Conservation (phyloP, 2,797 vertebrate species). For the Clamator glandarius region DNA sequence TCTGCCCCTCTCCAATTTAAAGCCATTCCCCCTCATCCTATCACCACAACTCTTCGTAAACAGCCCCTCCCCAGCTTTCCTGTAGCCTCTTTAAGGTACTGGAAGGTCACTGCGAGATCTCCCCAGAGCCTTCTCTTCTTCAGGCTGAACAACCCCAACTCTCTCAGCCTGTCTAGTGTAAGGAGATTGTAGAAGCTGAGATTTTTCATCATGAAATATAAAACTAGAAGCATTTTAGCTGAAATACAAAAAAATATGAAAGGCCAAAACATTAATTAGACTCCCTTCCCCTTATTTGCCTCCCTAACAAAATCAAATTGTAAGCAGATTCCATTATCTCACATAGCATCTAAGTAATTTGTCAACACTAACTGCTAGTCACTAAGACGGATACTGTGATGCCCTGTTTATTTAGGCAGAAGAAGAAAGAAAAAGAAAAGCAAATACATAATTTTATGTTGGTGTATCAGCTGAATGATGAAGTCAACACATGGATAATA, state of each 20-base stretch:
- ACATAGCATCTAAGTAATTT: not conserved
- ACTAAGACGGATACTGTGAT: not conserved
- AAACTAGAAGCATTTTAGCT: not conserved
- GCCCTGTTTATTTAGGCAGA: not conserved
- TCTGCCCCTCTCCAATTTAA: no score
- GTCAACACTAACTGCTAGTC: not conserved
- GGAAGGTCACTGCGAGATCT: no score
- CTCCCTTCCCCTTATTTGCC: not conserved
- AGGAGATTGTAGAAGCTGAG: not conserved
- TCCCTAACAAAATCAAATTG: not conserved
- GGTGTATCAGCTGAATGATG: not conserved
- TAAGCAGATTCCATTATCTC: not conserved
- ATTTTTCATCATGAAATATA: not conserved
- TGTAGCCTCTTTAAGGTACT: no score
- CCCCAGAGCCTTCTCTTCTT: no score
- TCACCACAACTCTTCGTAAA: no score
- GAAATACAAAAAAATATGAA: not conserved
- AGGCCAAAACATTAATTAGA: not conserved
- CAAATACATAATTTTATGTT: not conserved
- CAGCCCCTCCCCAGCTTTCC: no score
- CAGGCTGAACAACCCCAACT: no score
- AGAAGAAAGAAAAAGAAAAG: not conserved
- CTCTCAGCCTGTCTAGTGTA: not conserved
- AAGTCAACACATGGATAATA: not conserved
- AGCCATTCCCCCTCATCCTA: no score